phyloP scores from a whole-genome alignment of 2,113 vertebrate genomes.

The Anolis carolinensis region DNA sequence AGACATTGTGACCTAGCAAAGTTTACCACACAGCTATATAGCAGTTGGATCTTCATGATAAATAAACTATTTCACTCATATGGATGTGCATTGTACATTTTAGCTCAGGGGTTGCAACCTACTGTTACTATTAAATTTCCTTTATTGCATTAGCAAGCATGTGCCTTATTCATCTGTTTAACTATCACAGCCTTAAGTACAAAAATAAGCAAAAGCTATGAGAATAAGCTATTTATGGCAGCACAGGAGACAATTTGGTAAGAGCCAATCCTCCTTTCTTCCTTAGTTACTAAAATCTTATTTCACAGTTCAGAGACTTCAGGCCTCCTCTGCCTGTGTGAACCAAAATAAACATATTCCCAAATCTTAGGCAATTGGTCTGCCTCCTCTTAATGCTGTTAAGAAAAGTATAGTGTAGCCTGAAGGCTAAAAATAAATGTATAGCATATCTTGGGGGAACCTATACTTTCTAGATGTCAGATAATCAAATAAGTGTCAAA shows the following conservation, averaged over 20 bases:
- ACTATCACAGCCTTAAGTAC: conserved; percentile 39
- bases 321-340: conserved; percentile 31
- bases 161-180: conserved; percentile 64
- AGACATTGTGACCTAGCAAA: no score
- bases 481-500: rapidly evolving
- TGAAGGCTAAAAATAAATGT: conserved; percentile 2
- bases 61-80: background rate
- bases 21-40: background rate
- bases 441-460: rapidly evolving
- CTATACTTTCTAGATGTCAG: background rate
- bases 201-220: conserved; percentile 34
- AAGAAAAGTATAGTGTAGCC: background rate
- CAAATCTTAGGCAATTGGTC: background rate
- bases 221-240: conserved; percentile 52
- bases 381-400: background rate
- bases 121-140: conserved; percentile 53
- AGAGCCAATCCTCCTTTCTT: conserved; percentile 50
- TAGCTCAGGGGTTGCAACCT: conserved; percentile 36
- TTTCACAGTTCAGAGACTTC: conserved; percentile 68
- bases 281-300: conserved; percentile 71
- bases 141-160: conserved; percentile 59
- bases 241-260: conserved; percentile 40
- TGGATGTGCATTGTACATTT: background rate
- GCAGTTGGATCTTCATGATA: background rate
- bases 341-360: conserved; percentile 26